A percentile compares a stretch with the other conserved stretches of the same genome.
These are phyloP conservation scores for Drosophila robusta DNA, from an alignment of 2,888 invertebrate species.

Conservation along the genomic window DNA sequence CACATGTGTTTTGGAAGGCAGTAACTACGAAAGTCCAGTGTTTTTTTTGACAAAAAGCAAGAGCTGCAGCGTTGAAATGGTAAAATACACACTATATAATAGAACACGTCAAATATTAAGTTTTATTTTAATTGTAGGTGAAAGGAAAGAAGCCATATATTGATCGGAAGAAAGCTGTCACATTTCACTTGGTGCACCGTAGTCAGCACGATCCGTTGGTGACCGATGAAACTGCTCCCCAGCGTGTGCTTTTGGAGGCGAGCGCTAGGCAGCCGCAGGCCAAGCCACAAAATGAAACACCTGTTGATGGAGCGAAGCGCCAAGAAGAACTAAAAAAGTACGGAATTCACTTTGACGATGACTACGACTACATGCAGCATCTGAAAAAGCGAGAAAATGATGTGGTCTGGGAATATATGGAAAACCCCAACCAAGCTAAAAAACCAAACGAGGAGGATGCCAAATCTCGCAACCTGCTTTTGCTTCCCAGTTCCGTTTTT, in stretches of 20 bases:
- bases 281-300: conserved; percentile 65
- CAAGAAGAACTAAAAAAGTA: conserved; percentile 92
- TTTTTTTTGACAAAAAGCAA: conserved; percentile 10
- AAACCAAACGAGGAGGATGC: conserved; percentile 56
- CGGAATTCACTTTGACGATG: conserved; percentile 97
- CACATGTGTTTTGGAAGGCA: conserved; percentile 55
- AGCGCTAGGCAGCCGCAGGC: conserved; percentile 64
- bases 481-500: conserved; percentile 94
- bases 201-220: conserved; percentile 96
- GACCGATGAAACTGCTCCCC: conserved; percentile 95
- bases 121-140: conserved; percentile 60
- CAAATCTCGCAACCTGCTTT: conserved; percentile 82
- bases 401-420: conserved; percentile 84
- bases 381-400: conserved; percentile 86
- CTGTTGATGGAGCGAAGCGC: conserved; percentile 85
- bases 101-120: background rate
- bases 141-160: conserved; percentile 88
- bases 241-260: conserved; percentile 91
- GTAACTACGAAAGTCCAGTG: background rate
- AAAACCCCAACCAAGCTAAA: conserved; percentile 82
- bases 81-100: conserved; percentile 5
- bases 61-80: conserved; percentile 27
- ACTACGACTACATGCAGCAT: conserved; percentile 98
- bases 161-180: conserved; percentile 95
- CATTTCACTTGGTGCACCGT: conserved; percentile 96